Base-by-base conservation (phyloP, 1,140 invertebrate genomes). In the Pseudomyrmex sp. region DNA sequence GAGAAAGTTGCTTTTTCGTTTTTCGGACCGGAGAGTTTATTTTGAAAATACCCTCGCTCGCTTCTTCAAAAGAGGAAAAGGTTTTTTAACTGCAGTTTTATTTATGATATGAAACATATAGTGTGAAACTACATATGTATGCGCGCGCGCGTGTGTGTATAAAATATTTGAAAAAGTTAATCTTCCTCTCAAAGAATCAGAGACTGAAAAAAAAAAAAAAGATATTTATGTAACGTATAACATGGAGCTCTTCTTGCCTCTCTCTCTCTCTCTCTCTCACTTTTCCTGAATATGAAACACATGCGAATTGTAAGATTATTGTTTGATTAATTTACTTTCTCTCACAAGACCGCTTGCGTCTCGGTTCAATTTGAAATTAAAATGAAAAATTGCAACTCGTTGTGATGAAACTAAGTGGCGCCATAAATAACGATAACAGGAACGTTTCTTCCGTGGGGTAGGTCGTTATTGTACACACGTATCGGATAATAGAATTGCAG, bases 191-290 rank as follows among this genome's bases (percentile, higher is more conserved):
- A 52, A 63, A 75, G 59, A 15, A 23, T 74, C 35, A 50, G 18
- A 63, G 46, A 75, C 44, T 58, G 35, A 75, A 15, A 13, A 35
- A 12, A 35, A 18, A 61, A 74, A 59, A 46, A 18, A 15, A 26
- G 26, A 62, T 62, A 61, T 74, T 48, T 74, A 61, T 20, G 35
- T 74, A 74, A 74, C n/a, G 18, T 26, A 4, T 72, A 72, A 35
- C 5, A 35, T 7, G 54, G 35, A 44, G 26, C 44, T 54, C 26
- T 44, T 18, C 9, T 7, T 18, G 48, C 20, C 18, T 18, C 7
- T 69, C 26, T 13, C 18, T 23, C 35, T 5, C 10, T 35, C n/a
- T 56, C 13, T 56, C 7, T 69, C 26, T 13, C 44, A 7, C 8
- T 52, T 35, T 59, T 1, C 13, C 26, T 1, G 35, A 35, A 35